phyloP scores from a whole-genome alignment of 2,888 invertebrate species.

The Hipparchia semele region DNA sequence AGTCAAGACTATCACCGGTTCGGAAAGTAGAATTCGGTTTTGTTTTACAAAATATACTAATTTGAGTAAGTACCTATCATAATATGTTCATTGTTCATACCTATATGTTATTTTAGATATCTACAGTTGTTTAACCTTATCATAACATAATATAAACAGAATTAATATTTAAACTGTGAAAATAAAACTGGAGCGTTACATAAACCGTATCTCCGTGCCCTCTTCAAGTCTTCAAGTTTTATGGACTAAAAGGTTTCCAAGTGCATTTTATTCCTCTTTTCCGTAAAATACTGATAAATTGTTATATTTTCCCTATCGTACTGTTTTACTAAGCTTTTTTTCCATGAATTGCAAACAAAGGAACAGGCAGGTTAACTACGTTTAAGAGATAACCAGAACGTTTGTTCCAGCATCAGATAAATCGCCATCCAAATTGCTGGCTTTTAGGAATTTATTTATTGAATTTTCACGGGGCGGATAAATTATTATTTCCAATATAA shows the following conservation, averaged over 20 bases:
- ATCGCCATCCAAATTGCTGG: too few species aligned
- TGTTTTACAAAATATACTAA: too few species aligned
- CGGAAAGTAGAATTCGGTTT: too few species aligned
- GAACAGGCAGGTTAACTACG: too few species aligned
- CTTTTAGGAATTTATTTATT: too few species aligned
- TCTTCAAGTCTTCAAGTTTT: constrained; percentile 13
- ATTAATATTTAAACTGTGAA: constrained; percentile 1
- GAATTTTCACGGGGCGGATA: too few species aligned
- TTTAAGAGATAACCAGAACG: too few species aligned
- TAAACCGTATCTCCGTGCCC: constrained; percentile 12
- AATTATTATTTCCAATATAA: too few species aligned
- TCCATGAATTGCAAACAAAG: too few species aligned
- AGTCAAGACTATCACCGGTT: too few species aligned
- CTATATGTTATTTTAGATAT: background rate
- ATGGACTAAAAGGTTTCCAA: constrained; percentile 21
- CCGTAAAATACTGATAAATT: constrained; percentile 8
- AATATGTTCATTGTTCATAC: background rate
- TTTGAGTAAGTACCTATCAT: too few species aligned
- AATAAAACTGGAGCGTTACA: background rate
- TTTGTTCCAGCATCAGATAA: too few species aligned
- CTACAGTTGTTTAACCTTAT: background rate
- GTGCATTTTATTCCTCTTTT: constrained; percentile 13
- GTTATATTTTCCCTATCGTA: background rate
- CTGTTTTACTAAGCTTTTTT: background rate
- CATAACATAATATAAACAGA: background rate